Percentiles rank a stretch among this genome's conserved stretches.
Evolutionary conservation across 2,113 vertebrate genomes (phyloP).

Genomic region (Sinocyclocheilus grahami): DNA sequence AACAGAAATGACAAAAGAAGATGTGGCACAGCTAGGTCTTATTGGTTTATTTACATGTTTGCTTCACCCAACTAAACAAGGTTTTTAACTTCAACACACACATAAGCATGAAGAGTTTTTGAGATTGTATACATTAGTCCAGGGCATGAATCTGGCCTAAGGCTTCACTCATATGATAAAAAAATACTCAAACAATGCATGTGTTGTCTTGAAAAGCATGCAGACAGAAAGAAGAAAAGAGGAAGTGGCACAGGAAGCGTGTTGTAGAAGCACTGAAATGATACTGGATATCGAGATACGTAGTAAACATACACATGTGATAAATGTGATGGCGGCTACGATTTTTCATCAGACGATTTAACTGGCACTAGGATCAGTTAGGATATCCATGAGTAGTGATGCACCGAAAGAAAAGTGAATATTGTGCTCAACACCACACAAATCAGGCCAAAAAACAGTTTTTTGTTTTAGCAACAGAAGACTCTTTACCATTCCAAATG

Average conservation of each 20-base stretch:
- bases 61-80: slow-evolving; percentile 9
- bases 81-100: slow-evolving; percentile 17
- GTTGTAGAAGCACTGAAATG: not conserved
- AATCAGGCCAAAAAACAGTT: no score
- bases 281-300: not conserved
- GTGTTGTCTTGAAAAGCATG: slow-evolving; percentile 23
- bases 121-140: slow-evolving; percentile 35
- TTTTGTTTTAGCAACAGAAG: not conserved
- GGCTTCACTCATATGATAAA: slow-evolving; percentile 16
- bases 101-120: slow-evolving; percentile 7
- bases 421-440: not conserved
- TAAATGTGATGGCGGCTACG: not conserved
- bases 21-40: not conserved
- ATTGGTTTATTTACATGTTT: slow-evolving; percentile 38
- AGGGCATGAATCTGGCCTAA: slow-evolving; percentile 42
- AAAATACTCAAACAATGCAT: slow-evolving; percentile 10
- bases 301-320: not conserved
- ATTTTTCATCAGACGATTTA: not conserved
- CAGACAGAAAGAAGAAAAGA: not conserved
- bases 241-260: not conserved
- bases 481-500: not conserved
- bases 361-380: not conserved
- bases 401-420: not conserved
- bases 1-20: not conserved
- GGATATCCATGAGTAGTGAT: not conserved